These are phyloP conservation scores for Asbolus verrucosus DNA, from an alignment of 1,140 invertebrate genomes.

Conservation along the genomic window DNA sequence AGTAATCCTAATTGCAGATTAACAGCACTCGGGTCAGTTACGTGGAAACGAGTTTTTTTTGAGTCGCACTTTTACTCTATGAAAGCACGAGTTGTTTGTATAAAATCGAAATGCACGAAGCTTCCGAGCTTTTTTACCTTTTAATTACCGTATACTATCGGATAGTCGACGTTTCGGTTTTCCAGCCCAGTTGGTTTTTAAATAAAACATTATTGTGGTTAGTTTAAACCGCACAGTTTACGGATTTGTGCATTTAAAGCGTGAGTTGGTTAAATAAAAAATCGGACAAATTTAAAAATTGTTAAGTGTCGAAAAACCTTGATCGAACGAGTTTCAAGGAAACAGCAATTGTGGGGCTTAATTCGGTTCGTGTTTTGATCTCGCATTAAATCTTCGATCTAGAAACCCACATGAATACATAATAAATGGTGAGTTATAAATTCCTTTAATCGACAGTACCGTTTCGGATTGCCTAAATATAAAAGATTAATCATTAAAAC, in stretches of 20 bases:
- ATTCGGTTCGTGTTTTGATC: background rate
- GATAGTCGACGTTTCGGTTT: conserved; percentile 13
- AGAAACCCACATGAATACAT: conserved; percentile 31
- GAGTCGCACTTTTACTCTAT: conserved; percentile 18
- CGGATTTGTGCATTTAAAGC: background rate
- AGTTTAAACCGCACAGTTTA: conserved; percentile 19
- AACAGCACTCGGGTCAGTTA: conserved; percentile 15
- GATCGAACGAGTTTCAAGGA: no score
- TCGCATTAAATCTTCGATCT: conserved; percentile 9
- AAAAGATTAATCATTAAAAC: conserved; percentile 32
- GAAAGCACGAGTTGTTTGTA: no score
- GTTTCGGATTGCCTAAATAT: conserved; percentile 9
- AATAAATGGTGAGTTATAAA: conserved; percentile 19
- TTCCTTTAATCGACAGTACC: conserved; percentile 33
- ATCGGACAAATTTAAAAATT: background rate
- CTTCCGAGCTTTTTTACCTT: conserved; percentile 26
- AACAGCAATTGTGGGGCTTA: no score
- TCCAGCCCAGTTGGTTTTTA: conserved; percentile 21
- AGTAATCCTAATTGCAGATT: conserved; percentile 6
- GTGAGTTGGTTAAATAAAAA: background rate
- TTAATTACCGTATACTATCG: conserved; percentile 1
- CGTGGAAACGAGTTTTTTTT: background rate
- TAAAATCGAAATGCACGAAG: background rate
- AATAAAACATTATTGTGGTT: conserved; percentile 25
- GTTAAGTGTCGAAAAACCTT: no score